phyloP scores from a whole-genome alignment of 1,140 invertebrate species.

The Mamestra configurata region DNA sequence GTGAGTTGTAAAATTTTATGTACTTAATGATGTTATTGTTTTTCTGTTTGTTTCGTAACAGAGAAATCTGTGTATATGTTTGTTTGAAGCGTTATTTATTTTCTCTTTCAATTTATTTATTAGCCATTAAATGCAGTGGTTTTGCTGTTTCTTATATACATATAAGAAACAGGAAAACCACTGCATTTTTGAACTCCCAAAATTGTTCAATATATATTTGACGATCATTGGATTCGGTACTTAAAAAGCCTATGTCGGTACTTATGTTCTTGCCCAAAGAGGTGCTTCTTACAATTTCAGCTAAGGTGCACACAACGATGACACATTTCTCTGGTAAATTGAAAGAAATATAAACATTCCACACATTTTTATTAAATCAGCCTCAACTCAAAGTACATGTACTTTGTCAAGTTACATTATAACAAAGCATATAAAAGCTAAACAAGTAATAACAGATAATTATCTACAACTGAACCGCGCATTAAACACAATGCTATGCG shows the following conservation, averaged over 20 bases:
- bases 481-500: conserved; percentile 61
- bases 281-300: too few relatives aligned
- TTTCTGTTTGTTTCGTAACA: neutral
- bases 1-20: neutral
- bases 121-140: too few relatives aligned
- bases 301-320: too few relatives aligned
- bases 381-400: conserved; percentile 78
- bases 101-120: neutral
- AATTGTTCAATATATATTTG: too few relatives aligned
- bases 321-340: neutral
- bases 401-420: conserved; percentile 75
- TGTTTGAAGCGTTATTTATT: neutral
- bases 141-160: too few relatives aligned
- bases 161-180: too few relatives aligned
- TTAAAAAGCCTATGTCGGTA: too few relatives aligned
- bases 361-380: conserved; percentile 82
- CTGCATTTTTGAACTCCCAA: too few relatives aligned
- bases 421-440: conserved; percentile 83
- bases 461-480: conserved; percentile 60
- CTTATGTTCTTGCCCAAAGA: too few relatives aligned
- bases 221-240: too few relatives aligned
- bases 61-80: neutral
- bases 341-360: conserved; percentile 59
- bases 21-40: conserved; percentile 27
- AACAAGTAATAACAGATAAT: conserved; percentile 83